Conservation (phyloP, 2,797 vertebrate genomes). For the Poeciliopsis gracilis region DNA sequence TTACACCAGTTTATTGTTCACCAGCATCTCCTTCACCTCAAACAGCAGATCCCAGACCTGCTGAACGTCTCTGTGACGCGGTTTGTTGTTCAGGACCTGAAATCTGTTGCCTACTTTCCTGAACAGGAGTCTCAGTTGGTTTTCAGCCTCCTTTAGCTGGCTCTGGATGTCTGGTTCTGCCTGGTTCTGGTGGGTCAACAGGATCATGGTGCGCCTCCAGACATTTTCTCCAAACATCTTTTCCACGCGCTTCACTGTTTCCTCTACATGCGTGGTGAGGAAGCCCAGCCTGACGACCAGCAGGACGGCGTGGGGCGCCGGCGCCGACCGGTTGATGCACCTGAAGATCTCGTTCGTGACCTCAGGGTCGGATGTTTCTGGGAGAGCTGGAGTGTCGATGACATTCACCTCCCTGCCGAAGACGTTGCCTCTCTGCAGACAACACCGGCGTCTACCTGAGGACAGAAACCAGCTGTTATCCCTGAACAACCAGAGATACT, state of each 20-base stretch:
- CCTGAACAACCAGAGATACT: not conserved
- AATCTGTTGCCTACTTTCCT: no score
- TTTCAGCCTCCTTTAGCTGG: not conserved
- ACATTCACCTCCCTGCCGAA: not conserved
- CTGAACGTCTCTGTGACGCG: not conserved
- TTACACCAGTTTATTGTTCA: not conserved
- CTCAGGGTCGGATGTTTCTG: not conserved
- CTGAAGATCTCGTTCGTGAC: not conserved
- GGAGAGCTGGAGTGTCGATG: not conserved
- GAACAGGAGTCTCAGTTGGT: no score
- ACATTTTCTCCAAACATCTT: constrained; percentile 45
- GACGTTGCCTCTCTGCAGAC: not conserved
- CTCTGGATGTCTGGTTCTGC: not conserved
- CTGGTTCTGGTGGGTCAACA: constrained; percentile 15
- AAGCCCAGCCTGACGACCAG: not conserved
- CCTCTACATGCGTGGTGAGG: not conserved
- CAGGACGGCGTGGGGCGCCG: not conserved
- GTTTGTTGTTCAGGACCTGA: constrained; percentile 39
- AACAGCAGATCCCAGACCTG: constrained; percentile 1
- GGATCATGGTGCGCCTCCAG: constrained; percentile 48
- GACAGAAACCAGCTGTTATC: not conserved
- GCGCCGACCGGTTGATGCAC: not conserved
- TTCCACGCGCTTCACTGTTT: not conserved
- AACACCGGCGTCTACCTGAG: not conserved
- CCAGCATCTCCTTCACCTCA: not conserved